phyloP scores from a whole-genome alignment of 35 echinoderm and acorn worm genomes.

The Acanthaster planci region DNA sequence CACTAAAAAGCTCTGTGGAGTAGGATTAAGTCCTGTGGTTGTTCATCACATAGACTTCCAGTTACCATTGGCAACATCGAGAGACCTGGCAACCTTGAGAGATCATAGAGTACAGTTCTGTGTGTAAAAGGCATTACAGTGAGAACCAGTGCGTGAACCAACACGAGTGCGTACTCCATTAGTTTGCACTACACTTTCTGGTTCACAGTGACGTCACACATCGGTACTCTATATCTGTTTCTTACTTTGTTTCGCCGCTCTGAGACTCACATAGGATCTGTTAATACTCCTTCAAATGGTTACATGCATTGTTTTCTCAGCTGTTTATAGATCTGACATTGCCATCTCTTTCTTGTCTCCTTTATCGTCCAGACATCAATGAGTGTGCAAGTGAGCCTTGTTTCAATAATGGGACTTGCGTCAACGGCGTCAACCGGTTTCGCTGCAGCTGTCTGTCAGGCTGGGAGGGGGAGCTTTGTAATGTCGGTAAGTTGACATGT shows the following conservation, averaged over 20 bases:
- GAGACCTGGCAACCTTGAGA: too few relatives aligned
- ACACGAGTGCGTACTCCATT: too few relatives aligned
- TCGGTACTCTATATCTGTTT: not conserved
- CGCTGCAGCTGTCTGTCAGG: constrained; percentile 58
- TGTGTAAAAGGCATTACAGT: too few relatives aligned
- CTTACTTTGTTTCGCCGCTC: not conserved
- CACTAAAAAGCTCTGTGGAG: too few relatives aligned
- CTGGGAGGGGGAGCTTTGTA: constrained; percentile 62
- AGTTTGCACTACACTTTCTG: too few relatives aligned
- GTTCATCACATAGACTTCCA: too few relatives aligned
- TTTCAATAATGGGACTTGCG: constrained; percentile 61
- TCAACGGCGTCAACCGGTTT: constrained; percentile 37
- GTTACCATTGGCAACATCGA: too few relatives aligned
- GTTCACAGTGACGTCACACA: too few relatives aligned
- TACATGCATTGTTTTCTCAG: not conserved
- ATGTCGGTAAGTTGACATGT: constrained; percentile 43
- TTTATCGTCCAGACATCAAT: constrained; percentile 53
- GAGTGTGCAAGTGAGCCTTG: constrained; percentile 67
- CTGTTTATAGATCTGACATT: not conserved
- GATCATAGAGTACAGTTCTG: too few relatives aligned
- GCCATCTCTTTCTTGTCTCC: not conserved
- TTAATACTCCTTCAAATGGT: not conserved
- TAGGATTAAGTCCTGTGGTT: too few relatives aligned
- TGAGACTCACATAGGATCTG: not conserved
- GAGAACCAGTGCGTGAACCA: too few relatives aligned